Conservation (phyloP, 2,888 invertebrate species). For the Nephrotoma guestfalica region DNA sequence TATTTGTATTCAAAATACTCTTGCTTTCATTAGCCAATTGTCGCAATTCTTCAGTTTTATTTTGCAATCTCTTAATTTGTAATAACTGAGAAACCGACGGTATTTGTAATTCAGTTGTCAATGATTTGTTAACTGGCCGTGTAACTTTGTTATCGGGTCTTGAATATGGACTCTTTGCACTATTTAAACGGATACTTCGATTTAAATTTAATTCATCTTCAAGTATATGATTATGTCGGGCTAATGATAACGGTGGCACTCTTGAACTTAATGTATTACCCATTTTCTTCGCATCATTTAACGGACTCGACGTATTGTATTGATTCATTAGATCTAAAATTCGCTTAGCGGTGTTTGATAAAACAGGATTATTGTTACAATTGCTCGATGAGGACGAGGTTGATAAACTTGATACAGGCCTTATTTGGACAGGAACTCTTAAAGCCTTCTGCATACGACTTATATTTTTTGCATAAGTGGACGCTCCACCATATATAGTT, state of each 20-base stretch:
- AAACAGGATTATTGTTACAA: slow-evolving; percentile 13
- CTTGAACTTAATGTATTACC: slow-evolving; percentile 32
- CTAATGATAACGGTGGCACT: slow-evolving; percentile 13
- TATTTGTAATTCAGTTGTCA: slow-evolving; percentile 36
- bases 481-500: slow-evolving; percentile 62
- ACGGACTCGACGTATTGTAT: slow-evolving; percentile 52
- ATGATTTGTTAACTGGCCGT: slow-evolving; percentile 13
- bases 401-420: slow-evolving; percentile 24
- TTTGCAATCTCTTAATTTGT: slow-evolving; percentile 44
- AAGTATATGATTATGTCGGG: slow-evolving; percentile 17
- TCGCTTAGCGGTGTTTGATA: slow-evolving; percentile 50
- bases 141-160: slow-evolving; percentile 16
- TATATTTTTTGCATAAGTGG: slow-evolving; percentile 38
- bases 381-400: slow-evolving; percentile 21
- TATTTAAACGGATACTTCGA: slow-evolving; percentile 18
- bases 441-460: slow-evolving; percentile 18
- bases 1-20: slow-evolving; percentile 7
- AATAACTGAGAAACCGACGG: slow-evolving; percentile 49
- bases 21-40: slow-evolving; percentile 34
- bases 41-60: slow-evolving; percentile 39
- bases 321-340: slow-evolving; percentile 68
- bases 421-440: slow-evolving; percentile 21
- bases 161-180: slow-evolving; percentile 20
- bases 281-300: slow-evolving; percentile 64
- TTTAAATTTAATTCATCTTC: slow-evolving; percentile 19